Evolutionary conservation across 2,888 invertebrate genomes (phyloP).

Genomic region (Bombylius major): DNA sequence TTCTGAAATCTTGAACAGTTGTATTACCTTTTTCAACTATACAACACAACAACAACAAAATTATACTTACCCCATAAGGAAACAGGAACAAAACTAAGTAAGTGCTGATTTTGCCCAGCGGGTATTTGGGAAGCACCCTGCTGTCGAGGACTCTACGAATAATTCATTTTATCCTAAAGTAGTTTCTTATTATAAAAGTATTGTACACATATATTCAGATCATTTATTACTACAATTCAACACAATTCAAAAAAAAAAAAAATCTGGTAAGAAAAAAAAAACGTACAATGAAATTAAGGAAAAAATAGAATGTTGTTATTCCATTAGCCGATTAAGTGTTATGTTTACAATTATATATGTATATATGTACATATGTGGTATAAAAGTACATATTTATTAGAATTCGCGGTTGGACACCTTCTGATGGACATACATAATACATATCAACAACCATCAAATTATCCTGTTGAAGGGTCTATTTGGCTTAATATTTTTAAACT

Average conservation of each 20-base stretch:
- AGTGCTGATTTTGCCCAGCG: constrained; percentile 14
- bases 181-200: not conserved
- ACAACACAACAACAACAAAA: no score
- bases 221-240: no score
- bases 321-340: constrained; percentile 12
- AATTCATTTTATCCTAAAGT: not conserved
- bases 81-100: constrained; percentile 8
- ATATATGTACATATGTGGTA: no score
- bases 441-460: not conserved
- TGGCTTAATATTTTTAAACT: no score
- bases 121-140: constrained; percentile 10
- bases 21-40: no score
- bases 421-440: not conserved
- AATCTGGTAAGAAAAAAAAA: no score
- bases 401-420: constrained; percentile 14
- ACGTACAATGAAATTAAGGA: not conserved
- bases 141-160: constrained; percentile 2
- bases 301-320: not conserved
- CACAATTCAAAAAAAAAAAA: no score
- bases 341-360: constrained; percentile 7
- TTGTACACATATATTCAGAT: no score
- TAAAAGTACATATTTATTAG: constrained; percentile 10
- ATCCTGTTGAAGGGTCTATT: no score
- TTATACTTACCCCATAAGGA: not conserved
- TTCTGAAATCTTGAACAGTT: no score